A percentile compares a stretch with the other conserved stretches of the same genome.
phyloP scores from a whole-genome alignment of 2,797 vertebrate genomes.

The Poeciliopsis gracilis region DNA sequence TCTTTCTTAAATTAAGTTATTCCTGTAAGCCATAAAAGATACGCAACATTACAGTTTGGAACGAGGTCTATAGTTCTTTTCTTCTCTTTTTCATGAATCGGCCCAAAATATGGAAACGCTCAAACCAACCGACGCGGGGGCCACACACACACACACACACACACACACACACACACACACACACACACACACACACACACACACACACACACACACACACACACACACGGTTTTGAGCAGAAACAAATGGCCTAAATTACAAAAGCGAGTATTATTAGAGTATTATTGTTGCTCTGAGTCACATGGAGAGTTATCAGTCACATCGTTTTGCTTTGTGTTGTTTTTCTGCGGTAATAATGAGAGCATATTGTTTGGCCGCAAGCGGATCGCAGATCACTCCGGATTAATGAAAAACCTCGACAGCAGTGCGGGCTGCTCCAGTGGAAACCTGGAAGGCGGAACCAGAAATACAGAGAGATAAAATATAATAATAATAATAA shows the following conservation, averaged over 20 bases:
- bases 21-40: conserved; percentile 26
- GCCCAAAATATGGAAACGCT: conserved; percentile 47
- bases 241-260: conserved; percentile 32
- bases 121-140: conserved; percentile 6
- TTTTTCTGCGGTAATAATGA: conserved; percentile 10
- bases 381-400: no score
- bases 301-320: conserved; percentile 32
- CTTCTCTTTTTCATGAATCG: conserved; percentile 8
- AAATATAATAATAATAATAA: no score
- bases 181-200: neutral
- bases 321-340: neutral
- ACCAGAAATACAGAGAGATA: no score
- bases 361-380: no score
- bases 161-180: neutral
- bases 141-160: neutral
- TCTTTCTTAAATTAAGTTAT: conserved; percentile 20
- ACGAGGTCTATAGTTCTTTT: conserved; percentile 10
- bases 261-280: conserved; percentile 38
- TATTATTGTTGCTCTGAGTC: conserved; percentile 14
- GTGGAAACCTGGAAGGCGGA: no score
- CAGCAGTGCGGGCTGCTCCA: no score
- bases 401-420: no score
- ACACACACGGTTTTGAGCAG: conserved; percentile 5
- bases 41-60: conserved; percentile 25
- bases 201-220: neutral